Base-by-base conservation (phyloP, 2,888 invertebrate genomes). In the Lycocerus yunnanus region DNA sequence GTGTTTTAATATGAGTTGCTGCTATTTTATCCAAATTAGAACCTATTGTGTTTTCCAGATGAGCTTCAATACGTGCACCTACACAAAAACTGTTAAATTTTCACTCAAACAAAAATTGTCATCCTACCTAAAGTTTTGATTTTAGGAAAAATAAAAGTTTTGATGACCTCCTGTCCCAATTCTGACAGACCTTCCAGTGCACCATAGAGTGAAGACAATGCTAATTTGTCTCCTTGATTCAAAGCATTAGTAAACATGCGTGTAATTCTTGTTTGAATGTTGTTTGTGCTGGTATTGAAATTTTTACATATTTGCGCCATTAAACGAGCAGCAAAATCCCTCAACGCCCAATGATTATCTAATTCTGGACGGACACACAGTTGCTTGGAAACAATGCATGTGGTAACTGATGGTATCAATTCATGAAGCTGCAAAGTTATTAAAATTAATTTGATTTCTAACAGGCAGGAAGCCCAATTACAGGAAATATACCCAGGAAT, bases 301-400 rank as follows among this genome's bases (percentile, higher is more conserved):
- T 96, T 97, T 88, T 96, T 97, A 88, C 97, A 97, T 80, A 98
- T 96, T 86, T 97, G 96, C 0, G 96, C 92, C 93, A 98, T 95
- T 9, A 98, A 90, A 0, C 96, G 91, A 0, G 98, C 95, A 0
- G 98, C 98, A 87, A 99, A 99, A 87, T 99, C 99, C 13, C 99
- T 90, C 71, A 99, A 88, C 0, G 99, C 99, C 98, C 98, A 99
- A 87, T 99, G 99, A 88, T 99, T 99, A 87, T 99, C 99, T 83
- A 95, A 90, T 87, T 99, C 99, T 0, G 98, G 98, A 21, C 98
- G 90, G 89, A 95, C 92, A 85, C 98, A 99, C 27, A 98, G 89
- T 88, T 98, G 98, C 74, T 96, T 94, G 63, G 98, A 97, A 2
- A 99, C 97, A 80, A 99, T 97, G 86, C 99, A 99, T 0, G 98